Evolutionary conservation across 1,140 invertebrate species (phyloP), one percentile per base, ranked within the genome.

Genomic region (Phocides pigmalion): DNA sequence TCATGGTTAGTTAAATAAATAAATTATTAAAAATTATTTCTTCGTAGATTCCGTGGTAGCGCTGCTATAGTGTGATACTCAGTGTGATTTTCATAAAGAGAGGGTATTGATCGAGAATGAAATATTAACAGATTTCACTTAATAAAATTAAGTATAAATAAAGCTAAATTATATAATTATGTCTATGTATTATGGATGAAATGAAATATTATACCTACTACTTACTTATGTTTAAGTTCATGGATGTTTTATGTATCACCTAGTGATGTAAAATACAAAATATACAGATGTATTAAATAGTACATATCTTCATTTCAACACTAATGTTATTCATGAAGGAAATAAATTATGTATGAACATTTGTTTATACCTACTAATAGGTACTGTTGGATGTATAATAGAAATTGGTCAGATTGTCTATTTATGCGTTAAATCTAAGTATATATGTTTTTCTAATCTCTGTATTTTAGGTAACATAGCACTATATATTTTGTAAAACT

Each of bases 281-380:
- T n/a, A n/a, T 47, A 63, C 47, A 50, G 44, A 80, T 49, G 66
- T 76, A 72, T 74, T 66, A 73, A 74, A 76, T 77, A 79, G 74
- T 71, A 80, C 79, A 80, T 87, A 87, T 84, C 80, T 85, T 85
- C 75, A 71, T 80, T 82, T 82, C 71, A 72, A 72, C 64, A 73
- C n/a, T 44, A 32, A 53, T 11, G 19, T 28, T 44, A 19, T 44
- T 46, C 22, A 12, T 32, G 22, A 44, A 47, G 32, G 22, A 58
- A 56, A 50, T 64, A 59, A 54, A 37, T 42, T 64, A 70, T 53
- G 53, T 70, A 66, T 64, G 42, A 25, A 46, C 19, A 56, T 25
- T 70, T 51, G 50, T 82, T 87, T 82, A 85, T 85, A 81, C 75
- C 82, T 85, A 87, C 74, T 65, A 80, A 84, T 84, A 87, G 84